These are phyloP conservation scores for Platysteira castanea DNA, from an alignment of 2,113 vertebrate species.

Conservation along the genomic window DNA sequence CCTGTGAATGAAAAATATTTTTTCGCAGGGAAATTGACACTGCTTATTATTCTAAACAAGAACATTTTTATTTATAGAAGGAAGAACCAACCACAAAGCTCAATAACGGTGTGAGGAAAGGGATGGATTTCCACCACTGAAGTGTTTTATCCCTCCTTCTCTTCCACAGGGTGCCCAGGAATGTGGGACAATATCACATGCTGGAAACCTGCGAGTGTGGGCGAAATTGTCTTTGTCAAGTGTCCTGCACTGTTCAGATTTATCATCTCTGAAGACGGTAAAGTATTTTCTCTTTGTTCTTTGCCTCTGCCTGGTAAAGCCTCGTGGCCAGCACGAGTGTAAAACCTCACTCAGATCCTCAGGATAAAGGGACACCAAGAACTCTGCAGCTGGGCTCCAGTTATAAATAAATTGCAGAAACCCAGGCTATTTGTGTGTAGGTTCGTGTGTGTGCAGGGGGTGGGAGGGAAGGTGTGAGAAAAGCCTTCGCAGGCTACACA, in stretches of 20 bases:
- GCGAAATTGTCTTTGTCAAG: constrained; percentile 84
- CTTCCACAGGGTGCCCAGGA: constrained; percentile 81
- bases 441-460: fast-evolving
- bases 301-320: background rate
- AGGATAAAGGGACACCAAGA: background rate
- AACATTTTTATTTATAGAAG: background rate
- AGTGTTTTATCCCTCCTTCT: background rate
- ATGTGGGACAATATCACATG: constrained; percentile 98
- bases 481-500: background rate
- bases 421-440: background rate
- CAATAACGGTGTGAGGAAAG: background rate
- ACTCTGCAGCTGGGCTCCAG: background rate
- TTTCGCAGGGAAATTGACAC: fast-evolving
- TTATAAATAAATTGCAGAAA: background rate
- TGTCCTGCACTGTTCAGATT: constrained; percentile 89
- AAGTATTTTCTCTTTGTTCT: background rate
- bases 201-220: constrained; percentile 85
- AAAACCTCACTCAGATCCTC: background rate
- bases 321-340: background rate
- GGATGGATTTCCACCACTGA: background rate
- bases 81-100: background rate
- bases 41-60: background rate
- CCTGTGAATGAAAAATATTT: background rate
- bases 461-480: background rate
- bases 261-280: constrained; percentile 88